Base-by-base conservation (phyloP, 2,797 vertebrate genomes). In the Smutsia gigantea region DNA sequence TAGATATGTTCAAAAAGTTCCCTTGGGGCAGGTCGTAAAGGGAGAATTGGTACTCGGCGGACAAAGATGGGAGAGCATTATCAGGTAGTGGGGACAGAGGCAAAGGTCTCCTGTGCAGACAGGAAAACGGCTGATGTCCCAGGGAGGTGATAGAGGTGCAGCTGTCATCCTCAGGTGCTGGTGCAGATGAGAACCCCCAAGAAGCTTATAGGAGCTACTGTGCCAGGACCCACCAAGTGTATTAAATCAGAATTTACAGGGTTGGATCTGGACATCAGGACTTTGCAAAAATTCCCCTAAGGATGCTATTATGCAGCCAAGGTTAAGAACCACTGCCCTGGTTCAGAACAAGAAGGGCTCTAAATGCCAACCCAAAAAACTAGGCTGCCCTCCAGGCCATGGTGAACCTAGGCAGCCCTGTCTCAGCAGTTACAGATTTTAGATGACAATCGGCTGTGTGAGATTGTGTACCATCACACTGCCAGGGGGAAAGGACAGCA, bases 81-180 rank as follows among this genome's bases (percentile, higher is more conserved):
- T 0, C 42, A 53, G 18, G 1, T 1, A 2, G 3, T 8, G 5
- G 7, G 6, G 51, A n/a, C 74, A 66, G 74, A 31, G 1, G 9
- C 14, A 61, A 74, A 25, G 7, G 9, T 19, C 25, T 39, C 39
- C 39, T 39, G 4, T 1, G 3, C 8, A 69, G 31, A 57, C 19
- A 55, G 23, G 37, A 29, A 57, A 39, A 59, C 0, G 5, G 57
- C 4, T 4, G 4, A 21, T 0, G 1, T 64, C 10, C 7, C 1
- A 17, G 0, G 19, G 31, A 79, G 15, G 7, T 23, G 10, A 53
- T 25, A 29, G 61, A 19, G 18, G 13, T 7, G 0, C 13, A 42
- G 49, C 13, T 39, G 9, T 23, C 0, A 10, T 59, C 66, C 39
- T 91, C 39, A 85, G 79, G 74, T 12, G 0, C 13, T 2, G 3